phyloP scores from a whole-genome alignment of 2,888 invertebrate genomes.

The Lycocerus yunnanus region DNA sequence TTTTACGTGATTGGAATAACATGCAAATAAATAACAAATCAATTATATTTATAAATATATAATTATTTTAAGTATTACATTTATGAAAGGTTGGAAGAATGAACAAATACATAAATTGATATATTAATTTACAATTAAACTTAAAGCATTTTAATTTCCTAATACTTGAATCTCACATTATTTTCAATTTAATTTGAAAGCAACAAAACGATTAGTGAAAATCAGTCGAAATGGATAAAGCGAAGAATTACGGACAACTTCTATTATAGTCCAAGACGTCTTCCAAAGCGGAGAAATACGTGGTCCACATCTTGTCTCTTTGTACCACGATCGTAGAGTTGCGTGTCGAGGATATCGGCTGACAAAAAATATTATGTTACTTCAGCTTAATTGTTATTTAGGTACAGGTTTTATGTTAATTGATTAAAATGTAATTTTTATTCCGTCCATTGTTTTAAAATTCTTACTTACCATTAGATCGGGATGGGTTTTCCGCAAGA shows the following conservation, averaged over 20 bases:
- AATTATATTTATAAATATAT: slow-evolving; percentile 28
- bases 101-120: slow-evolving; percentile 9
- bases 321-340: slow-evolving; percentile 65
- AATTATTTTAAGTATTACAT: slow-evolving; percentile 26
- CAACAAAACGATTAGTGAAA: slow-evolving; percentile 12
- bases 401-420: background rate
- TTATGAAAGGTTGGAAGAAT: slow-evolving; percentile 7
- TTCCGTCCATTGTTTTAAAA: background rate
- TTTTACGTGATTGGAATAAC: background rate
- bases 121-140: slow-evolving; percentile 12
- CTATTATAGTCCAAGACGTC: slow-evolving; percentile 58
- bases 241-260: slow-evolving; percentile 7
- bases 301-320: slow-evolving; percentile 90
- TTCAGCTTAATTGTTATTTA: slow-evolving; percentile 17
- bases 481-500: slow-evolving; percentile 24
- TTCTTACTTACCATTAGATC: slow-evolving; percentile 26
- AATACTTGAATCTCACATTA: slow-evolving; percentile 15
- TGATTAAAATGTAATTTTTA: too few relatives aligned
- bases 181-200: slow-evolving; percentile 12
- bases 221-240: slow-evolving; percentile 17
- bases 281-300: slow-evolving; percentile 87
- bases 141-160: slow-evolving; percentile 20
- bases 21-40: slow-evolving; percentile 19
- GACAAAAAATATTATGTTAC: slow-evolving; percentile 20
- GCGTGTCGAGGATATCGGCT: slow-evolving; percentile 44